A percentile compares a stretch with the other conserved stretches of the same genome.
Evolutionary conservation across 2,797 vertebrate species (phyloP).

Genomic region (Antennarius maculatus): DNA sequence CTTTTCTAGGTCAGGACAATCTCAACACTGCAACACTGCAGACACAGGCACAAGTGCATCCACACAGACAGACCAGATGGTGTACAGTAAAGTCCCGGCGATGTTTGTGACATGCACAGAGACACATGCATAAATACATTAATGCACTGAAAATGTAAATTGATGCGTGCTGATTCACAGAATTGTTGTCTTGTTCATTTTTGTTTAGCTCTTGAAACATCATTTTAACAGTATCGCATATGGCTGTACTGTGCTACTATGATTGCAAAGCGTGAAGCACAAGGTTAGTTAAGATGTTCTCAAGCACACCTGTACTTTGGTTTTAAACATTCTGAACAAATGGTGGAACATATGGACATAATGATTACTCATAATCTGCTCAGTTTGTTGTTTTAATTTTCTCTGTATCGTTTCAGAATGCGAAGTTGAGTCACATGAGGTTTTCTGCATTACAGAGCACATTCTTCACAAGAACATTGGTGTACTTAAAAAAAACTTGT

Average conservation of each 20-base stretch:
- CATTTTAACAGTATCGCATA: conserved; percentile 5
- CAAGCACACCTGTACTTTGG: conserved; percentile 8
- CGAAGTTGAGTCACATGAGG: no score
- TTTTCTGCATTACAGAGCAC: no score
- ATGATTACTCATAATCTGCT: conserved; percentile 13
- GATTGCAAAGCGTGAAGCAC: not conserved
- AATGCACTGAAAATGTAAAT: conserved; percentile 6
- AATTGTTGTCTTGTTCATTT: conserved; percentile 20
- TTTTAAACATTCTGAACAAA: not conserved
- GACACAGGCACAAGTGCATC: conserved; percentile 6
- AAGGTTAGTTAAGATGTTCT: not conserved
- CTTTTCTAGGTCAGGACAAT: conserved; percentile 78
- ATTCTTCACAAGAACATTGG: no score
- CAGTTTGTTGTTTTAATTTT: not conserved
- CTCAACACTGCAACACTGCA: conserved; percentile 57
- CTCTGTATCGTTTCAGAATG: no score
- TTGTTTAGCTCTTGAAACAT: not conserved
- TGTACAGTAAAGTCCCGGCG: conserved; percentile 21
- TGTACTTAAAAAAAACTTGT: no score
- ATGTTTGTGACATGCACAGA: conserved; percentile 13
- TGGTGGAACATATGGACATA: not conserved
- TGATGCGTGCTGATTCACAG: conserved; percentile 7
- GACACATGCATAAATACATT: not conserved
- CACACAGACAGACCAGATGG: conserved; percentile 1
- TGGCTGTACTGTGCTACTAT: conserved; percentile 1